These are phyloP conservation scores for Troides aeacus DNA, from an alignment of 2,888 invertebrate species.

Conservation along the genomic window DNA sequence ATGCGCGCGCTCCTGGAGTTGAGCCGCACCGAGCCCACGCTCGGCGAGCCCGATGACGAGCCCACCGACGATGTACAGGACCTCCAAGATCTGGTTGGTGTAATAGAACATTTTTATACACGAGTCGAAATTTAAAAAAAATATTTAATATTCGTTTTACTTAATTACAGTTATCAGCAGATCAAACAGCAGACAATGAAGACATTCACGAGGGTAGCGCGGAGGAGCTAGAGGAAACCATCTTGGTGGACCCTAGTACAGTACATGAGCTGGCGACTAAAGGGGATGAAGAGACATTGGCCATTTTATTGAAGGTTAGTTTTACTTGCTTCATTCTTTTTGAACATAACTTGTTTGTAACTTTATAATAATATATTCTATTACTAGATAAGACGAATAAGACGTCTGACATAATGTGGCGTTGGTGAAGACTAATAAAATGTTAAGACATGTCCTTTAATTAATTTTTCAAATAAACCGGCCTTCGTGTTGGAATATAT, in stretches of 20 bases:
- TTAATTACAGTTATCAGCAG: constrained; percentile 48
- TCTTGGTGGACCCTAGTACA: constrained; percentile 78
- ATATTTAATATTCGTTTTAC: background rate
- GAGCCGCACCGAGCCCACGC: constrained; percentile 78
- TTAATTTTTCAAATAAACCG: too few species aligned
- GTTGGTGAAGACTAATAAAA: too few species aligned
- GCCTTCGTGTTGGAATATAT: too few species aligned
- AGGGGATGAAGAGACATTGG: constrained; percentile 85
- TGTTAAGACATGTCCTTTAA: too few species aligned
- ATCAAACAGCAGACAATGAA: constrained; percentile 47
- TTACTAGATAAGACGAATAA: too few species aligned
- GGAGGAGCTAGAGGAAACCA: constrained; percentile 54
- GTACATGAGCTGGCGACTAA: constrained; percentile 88
- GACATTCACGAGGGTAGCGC: constrained; percentile 43
- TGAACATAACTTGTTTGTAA: too few species aligned
- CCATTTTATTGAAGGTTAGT: constrained; percentile 80
- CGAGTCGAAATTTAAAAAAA: too few species aligned
- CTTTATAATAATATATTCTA: too few species aligned
- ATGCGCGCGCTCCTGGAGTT: constrained; percentile 87
- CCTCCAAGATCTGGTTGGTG: constrained; percentile 43
- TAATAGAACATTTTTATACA: background rate
- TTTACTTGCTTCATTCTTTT: background rate
- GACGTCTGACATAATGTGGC: too few species aligned
- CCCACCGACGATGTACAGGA: constrained; percentile 37
- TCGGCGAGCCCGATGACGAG: constrained; percentile 42